phyloP scores from a whole-genome alignment of 2,113 vertebrate genomes.

The Rhinoptilus africanus region DNA sequence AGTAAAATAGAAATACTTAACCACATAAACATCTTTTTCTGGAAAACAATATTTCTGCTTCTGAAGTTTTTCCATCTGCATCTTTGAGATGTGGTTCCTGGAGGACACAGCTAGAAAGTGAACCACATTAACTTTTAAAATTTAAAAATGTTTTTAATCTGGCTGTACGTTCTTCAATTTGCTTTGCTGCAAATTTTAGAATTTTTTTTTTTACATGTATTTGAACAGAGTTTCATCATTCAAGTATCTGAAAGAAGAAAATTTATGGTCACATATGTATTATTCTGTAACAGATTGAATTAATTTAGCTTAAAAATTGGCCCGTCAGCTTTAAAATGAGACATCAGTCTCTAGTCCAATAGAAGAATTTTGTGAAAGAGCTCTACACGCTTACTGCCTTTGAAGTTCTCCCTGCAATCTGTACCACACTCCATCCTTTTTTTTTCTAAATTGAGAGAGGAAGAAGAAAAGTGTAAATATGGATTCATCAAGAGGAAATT shows the following conservation, averaged over 20 bases:
- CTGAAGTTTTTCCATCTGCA: neutral
- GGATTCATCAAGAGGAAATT: neutral
- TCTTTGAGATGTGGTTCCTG: neutral
- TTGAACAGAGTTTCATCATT: neutral
- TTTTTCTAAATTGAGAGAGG: neutral
- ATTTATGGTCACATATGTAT: neutral
- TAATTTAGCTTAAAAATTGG: neutral
- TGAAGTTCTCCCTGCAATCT: neutral
- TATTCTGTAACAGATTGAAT: neutral
- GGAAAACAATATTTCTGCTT: neutral
- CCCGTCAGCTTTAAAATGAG: neutral
- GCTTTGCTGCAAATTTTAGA: neutral
- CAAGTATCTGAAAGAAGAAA: neutral
- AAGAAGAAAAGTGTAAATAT: neutral
- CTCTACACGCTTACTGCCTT: neutral
- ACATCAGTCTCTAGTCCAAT: neutral
- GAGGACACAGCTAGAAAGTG: neutral
- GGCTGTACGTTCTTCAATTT: neutral
- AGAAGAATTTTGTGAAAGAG: neutral
- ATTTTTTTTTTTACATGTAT: neutral
- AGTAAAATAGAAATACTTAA: neutral
- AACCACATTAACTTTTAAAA: neutral
- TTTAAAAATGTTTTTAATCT: neutral
- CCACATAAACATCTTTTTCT: neutral
- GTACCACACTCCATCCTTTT: fast-evolving